phyloP scores from a whole-genome alignment of 1,140 invertebrate genomes.

The Hypsibius dujardini region DNA sequence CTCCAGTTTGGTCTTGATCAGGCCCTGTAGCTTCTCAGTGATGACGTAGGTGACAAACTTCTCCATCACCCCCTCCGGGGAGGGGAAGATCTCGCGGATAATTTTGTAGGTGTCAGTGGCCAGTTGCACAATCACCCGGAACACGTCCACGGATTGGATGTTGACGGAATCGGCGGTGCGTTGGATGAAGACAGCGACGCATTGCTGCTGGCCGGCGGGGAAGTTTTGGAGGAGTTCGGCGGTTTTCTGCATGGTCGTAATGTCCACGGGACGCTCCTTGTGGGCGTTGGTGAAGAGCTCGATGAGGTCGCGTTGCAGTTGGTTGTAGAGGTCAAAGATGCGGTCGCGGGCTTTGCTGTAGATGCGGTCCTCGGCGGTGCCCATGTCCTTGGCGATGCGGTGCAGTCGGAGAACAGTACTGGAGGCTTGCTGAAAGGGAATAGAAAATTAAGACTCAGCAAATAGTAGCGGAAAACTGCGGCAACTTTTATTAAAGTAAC shows the following conservation, averaged over 20 bases:
- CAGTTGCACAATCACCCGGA: neutral
- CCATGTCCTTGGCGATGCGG: neutral
- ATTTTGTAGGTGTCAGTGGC: neutral
- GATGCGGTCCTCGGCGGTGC: neutral
- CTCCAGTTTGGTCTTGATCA: neutral
- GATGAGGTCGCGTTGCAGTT: neutral
- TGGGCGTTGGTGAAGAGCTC: neutral
- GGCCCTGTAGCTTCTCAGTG: neutral
- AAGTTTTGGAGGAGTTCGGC: neutral
- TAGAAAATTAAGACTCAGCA: too few species aligned
- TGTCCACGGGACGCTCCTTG: too few species aligned
- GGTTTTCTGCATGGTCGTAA: neutral
- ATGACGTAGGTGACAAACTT: conserved; percentile 1
- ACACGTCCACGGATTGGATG: neutral
- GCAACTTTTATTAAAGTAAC: too few species aligned
- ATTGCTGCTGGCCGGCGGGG: neutral
- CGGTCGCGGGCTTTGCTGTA: neutral
- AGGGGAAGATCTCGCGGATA: neutral
- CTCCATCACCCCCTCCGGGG: neutral
- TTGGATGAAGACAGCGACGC: neutral
- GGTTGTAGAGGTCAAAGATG: neutral
- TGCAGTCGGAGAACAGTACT: neutral
- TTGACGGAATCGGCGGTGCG: neutral
- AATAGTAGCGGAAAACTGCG: too few species aligned
- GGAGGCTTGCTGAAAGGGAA: neutral